Evolutionary conservation across 2,113 vertebrate genomes (phyloP).

Genomic region (Oreotrochilus melanogaster): DNA sequence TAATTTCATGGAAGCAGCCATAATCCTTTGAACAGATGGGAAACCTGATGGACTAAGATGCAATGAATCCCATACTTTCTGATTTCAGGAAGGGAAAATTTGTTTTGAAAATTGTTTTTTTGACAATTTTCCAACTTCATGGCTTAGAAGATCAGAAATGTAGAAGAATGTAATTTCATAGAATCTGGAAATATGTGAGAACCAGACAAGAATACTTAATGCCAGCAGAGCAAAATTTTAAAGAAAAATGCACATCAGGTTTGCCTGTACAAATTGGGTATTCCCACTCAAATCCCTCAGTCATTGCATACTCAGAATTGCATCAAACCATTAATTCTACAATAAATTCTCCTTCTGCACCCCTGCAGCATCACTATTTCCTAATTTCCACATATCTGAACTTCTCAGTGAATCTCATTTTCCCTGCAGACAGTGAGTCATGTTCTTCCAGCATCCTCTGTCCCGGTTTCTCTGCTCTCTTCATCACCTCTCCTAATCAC

Average conservation of each 20-base stretch:
- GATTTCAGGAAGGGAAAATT: not conserved
- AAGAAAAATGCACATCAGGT: not conserved
- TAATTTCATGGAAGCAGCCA: not conserved
- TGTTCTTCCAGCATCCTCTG: not conserved
- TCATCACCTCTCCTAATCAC: not conserved
- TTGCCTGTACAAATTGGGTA: rapidly evolving
- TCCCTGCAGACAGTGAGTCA: not conserved
- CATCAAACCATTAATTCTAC: not conserved
- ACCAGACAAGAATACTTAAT: not conserved
- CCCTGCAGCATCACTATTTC: not conserved
- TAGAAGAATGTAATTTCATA: not conserved
- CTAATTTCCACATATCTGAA: rapidly evolving
- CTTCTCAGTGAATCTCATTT: not conserved
- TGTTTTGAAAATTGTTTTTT: not conserved
- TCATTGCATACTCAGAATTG: not conserved
- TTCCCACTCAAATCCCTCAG: not conserved
- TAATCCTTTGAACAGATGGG: not conserved
- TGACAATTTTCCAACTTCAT: not conserved
- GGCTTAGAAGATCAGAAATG: not conserved
- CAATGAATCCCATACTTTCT: not conserved
- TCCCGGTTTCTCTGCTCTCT: not conserved
- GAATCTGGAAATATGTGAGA: not conserved
- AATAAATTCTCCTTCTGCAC: not conserved
- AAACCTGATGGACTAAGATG: not conserved
- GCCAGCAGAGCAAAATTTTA: not conserved